Base-by-base conservation (phyloP, 2,888 invertebrate genomes). In the Synanthedon tipuliformis region DNA sequence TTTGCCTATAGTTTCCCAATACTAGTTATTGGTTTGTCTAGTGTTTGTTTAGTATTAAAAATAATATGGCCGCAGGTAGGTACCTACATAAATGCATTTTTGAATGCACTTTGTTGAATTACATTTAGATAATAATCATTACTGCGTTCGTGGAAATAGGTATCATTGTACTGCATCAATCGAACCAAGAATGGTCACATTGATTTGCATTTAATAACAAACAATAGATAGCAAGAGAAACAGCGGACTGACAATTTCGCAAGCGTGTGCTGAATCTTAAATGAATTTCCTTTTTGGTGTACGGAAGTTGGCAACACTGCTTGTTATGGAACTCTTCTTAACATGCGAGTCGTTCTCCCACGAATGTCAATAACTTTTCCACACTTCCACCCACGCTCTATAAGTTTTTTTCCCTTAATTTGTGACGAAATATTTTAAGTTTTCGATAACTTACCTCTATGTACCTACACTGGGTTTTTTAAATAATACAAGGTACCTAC, bases 241-340 rank as follows among this genome's bases (percentile, higher is more conserved):
- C 71, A 68, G 63, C 57, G 57, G 62, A 61, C 62, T 65, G 62
- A 68, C 71, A 72, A 73, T 72, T 73, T 72, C 58, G 63, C 57
- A 59, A 57, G 59, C 78, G 80, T 76, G 81, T 59, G 55, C 57
- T 53, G 84, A 82, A 85, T 84, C 57, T 64, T 71, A 74, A 73
- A 75, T 78, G 75, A 76, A 81, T 82, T 84, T 76, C 83, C 84
- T 78, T 84, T 80, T 67, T 69, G 75, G 72, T 72, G 73, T 78
- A 67, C 85, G 86, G 86, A 86, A 85, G 81, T 81, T 61, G 64
- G 63, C 61, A 59, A 66, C n/a, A 13, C 45, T 48, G 59, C 66
- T 67, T 61, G 62, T 67, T 76, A 79, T 66, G 69, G 74, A 57
- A 57, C 59, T 63, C 65, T 69, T 66, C 63, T 76, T 81, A 71